These are phyloP conservation scores for Schizaphis graminum DNA, from an alignment of 2,888 invertebrate species.

Conservation along the genomic window DNA sequence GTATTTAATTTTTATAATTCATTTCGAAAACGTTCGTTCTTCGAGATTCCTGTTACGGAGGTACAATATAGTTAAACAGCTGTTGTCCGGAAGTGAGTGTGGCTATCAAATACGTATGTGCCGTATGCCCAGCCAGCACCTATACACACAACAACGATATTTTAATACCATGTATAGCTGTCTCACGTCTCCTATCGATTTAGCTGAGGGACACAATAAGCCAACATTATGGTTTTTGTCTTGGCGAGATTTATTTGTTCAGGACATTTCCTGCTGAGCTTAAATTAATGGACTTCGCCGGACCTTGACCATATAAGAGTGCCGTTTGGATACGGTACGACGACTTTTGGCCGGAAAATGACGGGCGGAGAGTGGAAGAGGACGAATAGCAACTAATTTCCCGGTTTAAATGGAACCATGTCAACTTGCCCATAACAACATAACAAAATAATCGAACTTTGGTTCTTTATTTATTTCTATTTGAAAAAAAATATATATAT, in stretches of 20 bases:
- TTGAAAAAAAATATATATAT: background rate
- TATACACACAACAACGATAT: background rate
- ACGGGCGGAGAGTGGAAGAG: background rate
- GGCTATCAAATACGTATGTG: background rate
- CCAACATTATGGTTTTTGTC: constrained; percentile 47
- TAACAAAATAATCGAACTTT: constrained; percentile 44
- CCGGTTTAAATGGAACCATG: constrained; percentile 52
- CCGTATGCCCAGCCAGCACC: background rate
- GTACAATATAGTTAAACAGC: background rate
- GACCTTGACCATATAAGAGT: constrained; percentile 58
- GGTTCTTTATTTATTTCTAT: constrained; percentile 18
- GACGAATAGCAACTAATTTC: constrained; percentile 61
- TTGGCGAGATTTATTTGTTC: constrained; percentile 38
- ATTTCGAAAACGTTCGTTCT: constrained; percentile 10
- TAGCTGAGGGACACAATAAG: constrained; percentile 4
- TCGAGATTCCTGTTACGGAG: background rate
- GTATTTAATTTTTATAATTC: constrained; percentile 49
- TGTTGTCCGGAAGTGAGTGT: constrained; percentile 25
- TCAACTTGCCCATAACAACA: constrained; percentile 35
- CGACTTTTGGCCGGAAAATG: constrained; percentile 51
- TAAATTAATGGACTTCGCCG: constrained; percentile 60
- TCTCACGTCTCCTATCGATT: constrained; percentile 24
- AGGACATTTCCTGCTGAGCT: constrained; percentile 41
- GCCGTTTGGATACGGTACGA: constrained; percentile 59
- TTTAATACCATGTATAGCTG: background rate